Percentiles rank a stretch among this genome's conserved stretches.
Conservation (phyloP, 2,888 invertebrate species). For the Tetheella fluctuosa region DNA sequence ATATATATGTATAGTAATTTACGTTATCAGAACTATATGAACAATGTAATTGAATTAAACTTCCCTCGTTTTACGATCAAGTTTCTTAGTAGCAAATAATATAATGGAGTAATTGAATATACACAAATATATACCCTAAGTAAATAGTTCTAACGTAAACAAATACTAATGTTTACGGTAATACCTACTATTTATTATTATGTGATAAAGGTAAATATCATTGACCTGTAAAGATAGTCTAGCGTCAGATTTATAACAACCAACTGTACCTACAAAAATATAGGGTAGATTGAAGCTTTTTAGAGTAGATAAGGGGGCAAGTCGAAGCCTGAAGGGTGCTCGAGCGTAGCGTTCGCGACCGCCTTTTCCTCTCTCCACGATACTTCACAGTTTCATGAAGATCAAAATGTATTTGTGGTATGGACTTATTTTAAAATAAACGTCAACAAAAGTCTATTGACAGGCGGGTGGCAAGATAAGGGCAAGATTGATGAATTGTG, state of each 20-base stretch:
- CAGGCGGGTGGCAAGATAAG: background rate
- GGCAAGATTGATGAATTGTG: background rate
- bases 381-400: conserved; percentile 10
- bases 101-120: background rate
- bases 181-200: no score
- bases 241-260: background rate
- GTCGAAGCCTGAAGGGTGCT: conserved; percentile 10
- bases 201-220: no score
- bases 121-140: background rate
- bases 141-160: no score
- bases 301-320: conserved; percentile 8
- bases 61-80: no score
- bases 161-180: no score
- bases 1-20: no score
- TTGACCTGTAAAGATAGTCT: background rate
- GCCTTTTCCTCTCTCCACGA: conserved; percentile 21
- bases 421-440: background rate
- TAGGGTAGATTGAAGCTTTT: conserved; percentile 8
- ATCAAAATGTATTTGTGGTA: background rate
- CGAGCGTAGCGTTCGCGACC: conserved; percentile 19
- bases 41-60: no score
- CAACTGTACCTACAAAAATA: background rate
- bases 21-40: no score
- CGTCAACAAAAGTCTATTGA: background rate
- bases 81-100: no score